Percentiles rank a stretch among this genome's conserved stretches.
Conservation (phyloP, 2,888 invertebrate species). For the Oligia strigilis region DNA sequence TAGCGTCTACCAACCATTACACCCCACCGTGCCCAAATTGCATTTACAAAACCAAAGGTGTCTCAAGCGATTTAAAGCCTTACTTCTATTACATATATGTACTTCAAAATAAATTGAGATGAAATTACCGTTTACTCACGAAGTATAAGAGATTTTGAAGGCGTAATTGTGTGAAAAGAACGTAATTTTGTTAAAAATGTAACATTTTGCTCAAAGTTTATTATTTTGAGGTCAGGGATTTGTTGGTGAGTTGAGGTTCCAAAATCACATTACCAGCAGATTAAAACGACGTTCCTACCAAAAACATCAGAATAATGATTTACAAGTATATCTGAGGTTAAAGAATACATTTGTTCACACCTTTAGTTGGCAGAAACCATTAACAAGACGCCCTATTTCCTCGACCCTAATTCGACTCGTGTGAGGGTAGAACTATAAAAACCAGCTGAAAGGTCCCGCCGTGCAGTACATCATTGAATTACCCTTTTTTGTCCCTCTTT, state of each 20-base stretch:
- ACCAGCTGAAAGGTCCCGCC: constrained; percentile 16
- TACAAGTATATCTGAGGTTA: neutral
- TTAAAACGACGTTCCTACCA: neutral
- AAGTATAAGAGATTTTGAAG: constrained; percentile 62
- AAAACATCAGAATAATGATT: neutral
- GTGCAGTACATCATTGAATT: constrained; percentile 33
- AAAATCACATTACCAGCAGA: neutral
- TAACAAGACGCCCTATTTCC: neutral
- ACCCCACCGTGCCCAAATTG: constrained; percentile 60
- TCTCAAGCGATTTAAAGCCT: constrained; percentile 37
- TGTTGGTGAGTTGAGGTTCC: neutral
- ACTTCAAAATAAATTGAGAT: constrained; percentile 11
- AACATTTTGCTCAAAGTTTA: constrained; percentile 15
- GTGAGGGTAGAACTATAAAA: constrained; percentile 29
- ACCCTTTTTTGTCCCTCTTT: constrained; percentile 43
- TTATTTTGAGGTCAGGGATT: constrained; percentile 25
- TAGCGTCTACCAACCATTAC: constrained; percentile 65
- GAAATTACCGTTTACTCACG: constrained; percentile 37
- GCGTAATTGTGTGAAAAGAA: constrained; percentile 62
- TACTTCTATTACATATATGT: constrained; percentile 11
- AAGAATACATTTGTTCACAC: constrained; percentile 14
- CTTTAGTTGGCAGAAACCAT: neutral
- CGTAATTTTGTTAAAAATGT: constrained; percentile 50
- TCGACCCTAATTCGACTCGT: constrained; percentile 8
- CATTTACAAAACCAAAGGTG: constrained; percentile 58